Evolutionary conservation across 2,797 vertebrate species (phyloP), one percentile per base, ranked within the genome.

Genomic region (Hapalemur alaotrensis): DNA sequence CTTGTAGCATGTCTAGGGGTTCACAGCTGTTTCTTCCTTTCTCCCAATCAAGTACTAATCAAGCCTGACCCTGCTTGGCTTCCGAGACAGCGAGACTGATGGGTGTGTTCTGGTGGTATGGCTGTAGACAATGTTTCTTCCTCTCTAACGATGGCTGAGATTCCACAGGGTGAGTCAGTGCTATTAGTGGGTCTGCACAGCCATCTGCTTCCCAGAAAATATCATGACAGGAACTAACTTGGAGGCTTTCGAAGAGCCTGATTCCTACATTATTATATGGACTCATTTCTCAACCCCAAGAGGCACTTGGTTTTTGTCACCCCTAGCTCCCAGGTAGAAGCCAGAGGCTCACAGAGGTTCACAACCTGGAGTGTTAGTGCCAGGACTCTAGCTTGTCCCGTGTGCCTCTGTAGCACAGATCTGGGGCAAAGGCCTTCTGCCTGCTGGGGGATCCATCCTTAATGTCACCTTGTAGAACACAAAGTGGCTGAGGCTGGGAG

Each of bases 1-100:
- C 54, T 61, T 0, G 0, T 4, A 23, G 23, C 46, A 48, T 5
- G 6, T 1, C 54, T 38, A 0, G 9, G 28, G 7, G 0, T 43
- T 89, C 52, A 46, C 25, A 46, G 57, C 30, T n/a, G 43, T 88
- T 91, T 91, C 46, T 82, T 79, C 4, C 35, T 82, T 46, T 80
- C 59, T 8, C n/a, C 63, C 63, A 35, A 20, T 32, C 32, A 35
- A 20, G 32, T n/a, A 67, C 63, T n/a, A 18, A 67, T n/a, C 63
- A 67, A 59, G 32, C 32, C 63, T 67, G 63, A 67, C 32, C 63
- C 4, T 20, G 63, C 63, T 67, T 9, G 32, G 63, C 63, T 67
- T 67, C 32, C 4, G 17, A 67, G 32, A 67, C n/a, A n/a, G 18
- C 63, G 8, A n/a, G 15, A 20, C 18, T 4, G 32, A 35, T 2